Base-by-base conservation (phyloP, 2,797 vertebrate genomes). In the Acanthiza pusilla region DNA sequence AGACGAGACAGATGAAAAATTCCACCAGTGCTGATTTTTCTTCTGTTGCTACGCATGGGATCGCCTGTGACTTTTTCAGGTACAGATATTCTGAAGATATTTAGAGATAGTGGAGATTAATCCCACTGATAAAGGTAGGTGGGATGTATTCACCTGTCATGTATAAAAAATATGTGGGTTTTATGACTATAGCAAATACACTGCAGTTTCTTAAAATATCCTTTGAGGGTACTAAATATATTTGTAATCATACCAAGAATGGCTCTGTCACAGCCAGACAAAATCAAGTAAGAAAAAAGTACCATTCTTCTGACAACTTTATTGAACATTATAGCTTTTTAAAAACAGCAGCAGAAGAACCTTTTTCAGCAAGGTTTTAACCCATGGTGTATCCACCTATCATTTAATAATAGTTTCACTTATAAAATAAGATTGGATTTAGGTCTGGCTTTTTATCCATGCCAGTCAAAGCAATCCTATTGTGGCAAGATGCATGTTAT, bases 401-500 rank as follows among this genome's bases (percentile, higher is more conserved):
- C 11, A 15, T 75, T 88, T 88, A 92, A 80, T 26, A 89, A 60
- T 27, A 13, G 8, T 42, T 94, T 84, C 15, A 62, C 66, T 89
- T 94, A n/a, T 96, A 96, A 93, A 62, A 62, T 85, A 81, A 89
- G 53, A 88, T 54, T 60, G 50, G 54, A 73, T 83, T 88, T 85
- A 80, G 42, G 47, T 87, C 60, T 88, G 27, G 34, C 72, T 88
- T 62, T 67, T 94, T 94, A 93, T 77, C 65, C 66, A 66, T 53
- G 76, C 23, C 76, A 81, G 34, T 91, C 84, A 91, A 97, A 96
- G 72, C 58, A 96, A 85, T 94, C 68, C 75, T 93, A 45, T 92
- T 79, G 78, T 78, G 32, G 51, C 36, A 95, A 95, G 80, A 91
- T 82, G 51, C 57, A 79, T 47, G 67, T 80, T 96, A 91, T 77